Evolutionary conservation across 2,113 vertebrate species (phyloP).

Genomic region (Lampris incognitus): DNA sequence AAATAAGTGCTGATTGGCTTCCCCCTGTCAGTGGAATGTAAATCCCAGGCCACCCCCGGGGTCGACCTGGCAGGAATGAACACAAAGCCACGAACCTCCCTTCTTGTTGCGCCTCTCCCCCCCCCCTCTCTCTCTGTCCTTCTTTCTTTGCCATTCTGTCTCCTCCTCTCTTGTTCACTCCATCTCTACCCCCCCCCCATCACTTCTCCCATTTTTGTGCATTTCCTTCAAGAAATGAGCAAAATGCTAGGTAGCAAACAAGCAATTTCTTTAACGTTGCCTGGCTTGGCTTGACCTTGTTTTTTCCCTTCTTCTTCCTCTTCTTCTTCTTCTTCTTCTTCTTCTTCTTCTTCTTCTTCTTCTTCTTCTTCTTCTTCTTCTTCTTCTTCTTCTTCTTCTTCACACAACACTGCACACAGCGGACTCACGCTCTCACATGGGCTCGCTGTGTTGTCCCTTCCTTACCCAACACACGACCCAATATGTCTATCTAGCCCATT

Average conservation of each 20-base stretch:
- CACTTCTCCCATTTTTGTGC: neutral
- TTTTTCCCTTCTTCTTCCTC: neutral
- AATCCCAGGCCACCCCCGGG: conserved; percentile 30
- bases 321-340: neutral
- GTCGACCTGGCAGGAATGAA: conserved; percentile 42
- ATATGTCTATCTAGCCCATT: conserved; percentile 18
- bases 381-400: conserved; percentile 1
- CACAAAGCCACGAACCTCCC: conserved; percentile 25
- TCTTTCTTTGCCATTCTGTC: neutral
- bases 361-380: neutral
- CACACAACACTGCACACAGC: conserved; percentile 14
- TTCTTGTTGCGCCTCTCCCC: neutral
- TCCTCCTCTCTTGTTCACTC: neutral
- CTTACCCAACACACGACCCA: conserved; percentile 14
- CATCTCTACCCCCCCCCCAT: neutral
- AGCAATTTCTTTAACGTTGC: conserved; percentile 23
- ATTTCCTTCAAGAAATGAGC: conserved; percentile 14
- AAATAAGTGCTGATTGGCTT: conserved; percentile 52
- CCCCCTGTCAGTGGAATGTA: conserved; percentile 48
- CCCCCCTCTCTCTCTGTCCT: conserved; percentile 14
- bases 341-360: neutral
- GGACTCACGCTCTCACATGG: neutral
- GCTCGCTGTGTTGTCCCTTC: neutral
- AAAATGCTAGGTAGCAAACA: conserved; percentile 16
- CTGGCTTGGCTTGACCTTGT: neutral